A percentile compares a stretch with the other conserved stretches of the same genome.
These are phyloP conservation scores for Diarsia brunnea DNA, from an alignment of 2,888 invertebrate species.

Conservation along the genomic window DNA sequence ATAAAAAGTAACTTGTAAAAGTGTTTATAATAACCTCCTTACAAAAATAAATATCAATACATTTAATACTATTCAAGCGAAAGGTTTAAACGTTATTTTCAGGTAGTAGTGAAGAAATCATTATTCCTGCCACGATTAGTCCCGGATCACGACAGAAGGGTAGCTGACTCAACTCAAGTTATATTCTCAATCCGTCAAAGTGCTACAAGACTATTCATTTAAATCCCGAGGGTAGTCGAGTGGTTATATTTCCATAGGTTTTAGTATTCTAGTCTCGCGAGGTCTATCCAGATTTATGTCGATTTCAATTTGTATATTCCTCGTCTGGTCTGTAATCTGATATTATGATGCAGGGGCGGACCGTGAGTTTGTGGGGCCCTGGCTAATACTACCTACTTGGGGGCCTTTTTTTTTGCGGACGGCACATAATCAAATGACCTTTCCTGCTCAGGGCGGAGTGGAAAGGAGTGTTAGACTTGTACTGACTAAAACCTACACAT, in stretches of 20 bases:
- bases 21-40: neutral
- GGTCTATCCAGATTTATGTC: constrained; percentile 35
- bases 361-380: too few species aligned
- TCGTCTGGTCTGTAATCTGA: constrained; percentile 1
- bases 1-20: neutral
- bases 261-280: constrained; percentile 48
- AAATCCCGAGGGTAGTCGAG: constrained; percentile 30
- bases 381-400: too few species aligned
- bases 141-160: constrained; percentile 12
- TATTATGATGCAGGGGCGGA: neutral
- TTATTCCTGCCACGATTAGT: constrained; percentile 49
- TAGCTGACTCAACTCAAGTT: constrained; percentile 7
- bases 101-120: constrained; percentile 23
- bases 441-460: too few species aligned
- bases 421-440: too few species aligned
- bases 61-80: neutral
- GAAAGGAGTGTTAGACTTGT: too few species aligned
- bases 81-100: constrained; percentile 8
- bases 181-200: constrained; percentile 48
- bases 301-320: constrained; percentile 37
- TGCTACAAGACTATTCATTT: constrained; percentile 64
- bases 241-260: constrained; percentile 36
- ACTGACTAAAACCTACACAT: too few species aligned
- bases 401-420: too few species aligned
- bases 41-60: neutral